Base-by-base conservation (phyloP, 2,113 vertebrate genomes). In the Platichthys stellatus region DNA sequence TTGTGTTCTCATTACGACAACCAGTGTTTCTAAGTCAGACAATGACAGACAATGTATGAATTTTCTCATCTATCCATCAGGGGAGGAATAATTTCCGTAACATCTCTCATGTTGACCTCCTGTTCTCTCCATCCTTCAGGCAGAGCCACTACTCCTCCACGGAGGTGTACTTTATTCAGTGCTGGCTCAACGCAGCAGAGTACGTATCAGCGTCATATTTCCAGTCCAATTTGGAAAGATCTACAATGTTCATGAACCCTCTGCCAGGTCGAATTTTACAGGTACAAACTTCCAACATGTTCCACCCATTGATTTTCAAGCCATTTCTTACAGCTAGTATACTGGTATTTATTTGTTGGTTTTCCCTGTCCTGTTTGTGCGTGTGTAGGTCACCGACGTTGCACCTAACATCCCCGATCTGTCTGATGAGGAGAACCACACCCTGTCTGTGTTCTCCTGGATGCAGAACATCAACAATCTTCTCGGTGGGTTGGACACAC, bases 381-480 rank as follows among this genome's bases (percentile, higher is more conserved):
- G 31, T 0, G 1, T 63, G 0, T 24, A 90, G 90, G 87, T 51
- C 0, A 74, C 35, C 0, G 88, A 94, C 61, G 58, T 0, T 0
- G 68, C 91, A 0, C 90, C 90, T 13, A 81, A 91, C 73, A 92
- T 93, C 13, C 60, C 70, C 3, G 90, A 89, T 70, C 69, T 94
- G 51, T 93, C 62, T 62, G 0, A 40, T 0, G 92, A 92, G 26
- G 93, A 94, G 80, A 94, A 93, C 83, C 87, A 92, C 69, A 69
- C 84, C 0, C 80, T 94, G 11, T 80, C 15, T 0, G 45, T 86
- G 51, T 94, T 94, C 81, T 47, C 57, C 69, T 94, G 93, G 94
- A 90, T 93, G 75, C 78, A 3, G 2, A 78, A 1, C 2, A 23
- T 88, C 54, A 82, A 94, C 81, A 78, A 0, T 5, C 0, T 89